Conservation (phyloP, 1,140 invertebrate species). For the Anoplophora glabripennis region DNA sequence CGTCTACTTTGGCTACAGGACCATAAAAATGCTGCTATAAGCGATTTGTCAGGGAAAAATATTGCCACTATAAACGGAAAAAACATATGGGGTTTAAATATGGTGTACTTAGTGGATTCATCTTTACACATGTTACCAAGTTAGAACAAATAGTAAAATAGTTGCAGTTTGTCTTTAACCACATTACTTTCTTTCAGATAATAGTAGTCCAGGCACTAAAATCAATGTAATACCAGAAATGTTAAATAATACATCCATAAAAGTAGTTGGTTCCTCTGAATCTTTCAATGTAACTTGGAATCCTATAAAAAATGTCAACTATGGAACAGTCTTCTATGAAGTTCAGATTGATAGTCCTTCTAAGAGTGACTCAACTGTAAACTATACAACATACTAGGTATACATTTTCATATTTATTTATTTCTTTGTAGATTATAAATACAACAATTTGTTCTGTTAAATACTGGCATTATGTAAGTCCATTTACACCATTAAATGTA, state of each 20-base stretch:
- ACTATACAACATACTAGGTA: conserved; percentile 8
- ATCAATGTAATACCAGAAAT: conserved; percentile 67
- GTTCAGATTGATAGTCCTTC: conserved; percentile 60
- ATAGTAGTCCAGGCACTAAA: conserved; percentile 45
- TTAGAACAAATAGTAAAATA: conserved; percentile 35
- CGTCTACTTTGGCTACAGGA: conserved; percentile 79
- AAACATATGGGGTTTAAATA: conserved; percentile 61
- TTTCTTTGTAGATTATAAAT: conserved; percentile 45
- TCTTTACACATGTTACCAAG: conserved; percentile 59
- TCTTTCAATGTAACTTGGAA: conserved; percentile 80
- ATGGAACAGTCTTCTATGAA: conserved; percentile 81
- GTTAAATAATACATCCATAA: conserved; percentile 61
- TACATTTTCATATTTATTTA: not conserved
- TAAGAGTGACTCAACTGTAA: conserved; percentile 41
- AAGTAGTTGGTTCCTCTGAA: conserved; percentile 67
- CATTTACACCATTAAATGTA: conserved; percentile 67
- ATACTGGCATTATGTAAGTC: conserved; percentile 55
- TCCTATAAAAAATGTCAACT: conserved; percentile 68
- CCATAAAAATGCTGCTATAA: conserved; percentile 70
- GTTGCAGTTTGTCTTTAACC: too few relatives aligned
- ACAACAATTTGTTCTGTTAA: conserved; percentile 51
- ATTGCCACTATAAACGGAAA: conserved; percentile 68
- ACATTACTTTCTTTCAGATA: conserved; percentile 6
- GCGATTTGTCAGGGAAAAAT: conserved; percentile 73
- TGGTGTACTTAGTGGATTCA: conserved; percentile 70